Evolutionary conservation across 1,140 invertebrate genomes (phyloP), one percentile per base, ranked within the genome.

Genomic region (Wiebesia pumilae): DNA sequence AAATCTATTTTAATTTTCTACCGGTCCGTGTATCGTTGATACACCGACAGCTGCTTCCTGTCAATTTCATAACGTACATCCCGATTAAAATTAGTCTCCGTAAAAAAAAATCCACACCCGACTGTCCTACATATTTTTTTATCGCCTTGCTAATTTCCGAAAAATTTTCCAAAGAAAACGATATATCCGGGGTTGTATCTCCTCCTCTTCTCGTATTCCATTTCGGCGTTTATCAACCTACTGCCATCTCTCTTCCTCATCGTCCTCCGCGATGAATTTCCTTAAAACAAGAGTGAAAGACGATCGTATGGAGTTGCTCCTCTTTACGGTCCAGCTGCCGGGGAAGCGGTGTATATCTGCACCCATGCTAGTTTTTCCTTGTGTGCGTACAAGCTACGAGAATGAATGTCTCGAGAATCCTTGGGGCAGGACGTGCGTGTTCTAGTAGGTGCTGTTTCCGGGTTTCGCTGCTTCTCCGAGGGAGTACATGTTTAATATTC

Each of bases 371-470:
- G 81, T 85, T 84, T 62, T 86, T 83, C 80, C 87, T 73, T 87
- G 87, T 85, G 85, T 81, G 84, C 43, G 81, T 79, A 81, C 24
- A 7, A 21, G 3, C 16, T 9, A 30, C 75, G 30, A 85, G 84
- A 67, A 85, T 88, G 88, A 88, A 80, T 47, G 87, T 87, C 88
- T 88, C 87, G 85, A 90, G 84, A 88, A 90, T 92, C 90, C 90
- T 91, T 89, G 89, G 47, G 90, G 91, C 92, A 92, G 92, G 92
- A 93, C 92, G 91, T 89, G 88, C 86, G 89, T 88, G 88, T 86
- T 82, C 88, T 88, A 89, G 89, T 88, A 91, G 87, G 86, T 86
- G 89, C 87, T 85, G 88, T 90, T 93, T 93, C 92, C 92, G 92
- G 92, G 91, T 93, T 90, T 88, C 73, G 85, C 51, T 65, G n/a